Evolutionary conservation across 2,888 invertebrate genomes (phyloP).

Genomic region (Plemyria rubiginata): DNA sequence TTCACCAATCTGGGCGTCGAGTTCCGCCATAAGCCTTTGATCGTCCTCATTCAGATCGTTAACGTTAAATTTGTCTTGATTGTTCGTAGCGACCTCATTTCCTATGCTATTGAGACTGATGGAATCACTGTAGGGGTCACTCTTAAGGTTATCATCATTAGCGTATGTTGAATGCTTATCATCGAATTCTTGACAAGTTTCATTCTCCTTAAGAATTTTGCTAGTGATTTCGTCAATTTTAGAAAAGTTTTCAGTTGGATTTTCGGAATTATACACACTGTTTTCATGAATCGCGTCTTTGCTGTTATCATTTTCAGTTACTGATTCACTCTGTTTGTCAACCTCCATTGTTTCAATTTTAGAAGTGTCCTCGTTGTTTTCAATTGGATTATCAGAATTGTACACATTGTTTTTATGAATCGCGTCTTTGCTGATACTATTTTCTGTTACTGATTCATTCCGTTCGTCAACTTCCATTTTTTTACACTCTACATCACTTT

Average conservation of each 20-base stretch:
- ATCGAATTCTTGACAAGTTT: neutral
- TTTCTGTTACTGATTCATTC: neutral
- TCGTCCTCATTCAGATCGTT: conserved; percentile 54
- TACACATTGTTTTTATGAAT: neutral
- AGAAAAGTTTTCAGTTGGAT: conserved; percentile 8
- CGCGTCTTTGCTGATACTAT: neutral
- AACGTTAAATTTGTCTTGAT: conserved; percentile 33
- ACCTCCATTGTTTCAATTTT: conserved; percentile 14
- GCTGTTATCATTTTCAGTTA: neutral
- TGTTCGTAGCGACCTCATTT: conserved; percentile 7
- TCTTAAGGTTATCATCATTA: conserved; percentile 4
- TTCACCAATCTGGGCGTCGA: conserved; percentile 50
- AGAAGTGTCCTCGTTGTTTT: conserved; percentile 18
- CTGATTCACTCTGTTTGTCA: conserved; percentile 7
- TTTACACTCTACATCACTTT: neutral
- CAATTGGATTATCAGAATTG: neutral
- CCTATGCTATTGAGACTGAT: conserved; percentile 15
- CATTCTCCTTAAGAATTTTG: conserved; percentile 21
- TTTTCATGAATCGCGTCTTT: neutral
- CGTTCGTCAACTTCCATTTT: conserved; percentile 19
- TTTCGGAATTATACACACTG: neutral
- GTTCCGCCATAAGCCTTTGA: conserved; percentile 49
- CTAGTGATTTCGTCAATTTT: conserved; percentile 31
- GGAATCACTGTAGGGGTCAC: conserved; percentile 7
- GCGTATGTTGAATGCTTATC: neutral